Evolutionary conservation across 2,113 vertebrate species (phyloP).

Genomic region (Dromaius novaehollandiae): DNA sequence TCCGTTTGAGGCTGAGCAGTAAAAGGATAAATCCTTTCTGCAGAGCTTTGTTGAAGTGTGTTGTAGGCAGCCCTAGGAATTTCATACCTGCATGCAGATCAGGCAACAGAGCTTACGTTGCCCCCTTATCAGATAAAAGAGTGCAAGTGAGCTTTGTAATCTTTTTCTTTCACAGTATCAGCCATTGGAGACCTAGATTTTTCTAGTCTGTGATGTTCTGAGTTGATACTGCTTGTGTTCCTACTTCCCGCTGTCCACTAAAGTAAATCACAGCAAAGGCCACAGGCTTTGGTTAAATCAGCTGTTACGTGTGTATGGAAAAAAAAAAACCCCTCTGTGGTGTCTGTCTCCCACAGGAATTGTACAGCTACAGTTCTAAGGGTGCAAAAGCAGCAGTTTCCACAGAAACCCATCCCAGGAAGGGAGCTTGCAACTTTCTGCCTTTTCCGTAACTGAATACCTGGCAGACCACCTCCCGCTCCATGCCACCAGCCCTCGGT

Average conservation of each 20-base stretch:
- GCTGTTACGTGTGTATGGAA: accelerated
- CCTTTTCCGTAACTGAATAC: accelerated
- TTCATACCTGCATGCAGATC: background rate
- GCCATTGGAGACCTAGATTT: accelerated
- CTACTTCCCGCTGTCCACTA: background rate
- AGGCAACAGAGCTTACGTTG: background rate
- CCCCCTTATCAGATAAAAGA: background rate
- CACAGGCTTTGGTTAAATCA: background rate
- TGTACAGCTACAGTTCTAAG: accelerated
- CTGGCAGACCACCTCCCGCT: background rate
- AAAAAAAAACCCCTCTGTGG: background rate
- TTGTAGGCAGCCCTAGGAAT: background rate
- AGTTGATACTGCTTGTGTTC: background rate
- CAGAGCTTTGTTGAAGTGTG: background rate
- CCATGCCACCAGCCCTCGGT: accelerated
- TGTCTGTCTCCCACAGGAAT: conserved; percentile 20
- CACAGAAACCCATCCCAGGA: background rate
- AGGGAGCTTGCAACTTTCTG: background rate
- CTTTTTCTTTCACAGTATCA: background rate
- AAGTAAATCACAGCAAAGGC: background rate
- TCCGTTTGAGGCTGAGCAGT: background rate
- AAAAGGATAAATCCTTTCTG: background rate
- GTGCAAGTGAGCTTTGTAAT: background rate
- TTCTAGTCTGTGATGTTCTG: background rate
- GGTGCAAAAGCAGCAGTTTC: background rate